Evolutionary conservation across 2,797 vertebrate species (phyloP), one percentile per base, ranked within the genome.

Genomic region (Epinephelus coioides): DNA sequence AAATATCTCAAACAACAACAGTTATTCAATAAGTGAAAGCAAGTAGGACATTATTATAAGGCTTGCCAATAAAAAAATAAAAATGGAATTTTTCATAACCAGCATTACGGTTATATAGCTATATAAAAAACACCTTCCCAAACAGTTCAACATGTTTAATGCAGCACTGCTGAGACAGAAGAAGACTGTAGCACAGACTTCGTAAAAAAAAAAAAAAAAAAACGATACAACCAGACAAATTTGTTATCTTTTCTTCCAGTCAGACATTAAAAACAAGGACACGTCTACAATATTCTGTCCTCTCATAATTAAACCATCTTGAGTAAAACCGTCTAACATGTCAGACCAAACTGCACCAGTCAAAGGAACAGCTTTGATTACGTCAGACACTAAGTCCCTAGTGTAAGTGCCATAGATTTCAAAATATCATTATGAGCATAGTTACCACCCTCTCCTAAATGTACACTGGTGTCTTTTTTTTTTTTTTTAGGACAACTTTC

Each of bases 1-100:
- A 90, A 89, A 93, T 91, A 90, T 79, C 73, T 80, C 78, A 2
- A 54, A 43, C 40, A 81, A 84, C 64, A 83, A 59, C 60, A 82
- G 50, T 53, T 67, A 63, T 60, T 72, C 3, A n/a, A 67, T 30
- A 67, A 53, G 3, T 54, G 40, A 66, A 21, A 67, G 17, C 19
- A 50, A 40, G 38, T 23, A 25, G 12, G 19, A n/a, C 5, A 72
- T 40, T 27, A 18, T 46, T 17, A 14, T 15, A 9, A 57, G 14
- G 19, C 19, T 23, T 11, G 2, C 5, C 25, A 59, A 9, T 56
- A 6, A 18, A 4, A 23, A 44, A 59, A 46, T 13, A 25, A 25
- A 43, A 46, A 54, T 14, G 2, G 0, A 27, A 21, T 50, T 1
- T 19, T 10, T 17, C 4, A 34, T 46, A 9, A 64, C 19, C 13